A percentile compares a stretch with the other conserved stretches of the same genome.
Evolutionary conservation across 2,888 invertebrate genomes (phyloP).

Genomic region (Protonemura montana): DNA sequence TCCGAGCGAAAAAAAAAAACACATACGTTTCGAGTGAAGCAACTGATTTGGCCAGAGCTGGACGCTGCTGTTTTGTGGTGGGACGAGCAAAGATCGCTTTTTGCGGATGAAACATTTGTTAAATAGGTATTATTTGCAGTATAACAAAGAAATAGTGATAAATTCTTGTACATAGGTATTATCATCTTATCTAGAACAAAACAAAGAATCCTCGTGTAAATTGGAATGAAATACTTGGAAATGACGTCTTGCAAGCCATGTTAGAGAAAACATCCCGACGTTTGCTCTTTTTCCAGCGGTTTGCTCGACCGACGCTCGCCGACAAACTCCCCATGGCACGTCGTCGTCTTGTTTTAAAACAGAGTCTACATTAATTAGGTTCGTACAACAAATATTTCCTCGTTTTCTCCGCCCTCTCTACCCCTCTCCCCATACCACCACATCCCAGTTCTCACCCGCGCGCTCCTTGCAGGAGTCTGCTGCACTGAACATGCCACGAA

Average conservation of each 20-base stretch:
- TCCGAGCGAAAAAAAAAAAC: neutral
- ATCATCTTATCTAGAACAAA: too few relatives aligned
- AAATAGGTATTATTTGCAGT: neutral
- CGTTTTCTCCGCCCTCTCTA: neutral
- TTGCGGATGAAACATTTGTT: neutral
- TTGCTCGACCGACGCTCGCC: neutral
- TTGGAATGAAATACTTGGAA: neutral
- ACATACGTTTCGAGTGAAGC: neutral
- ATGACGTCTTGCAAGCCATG: neutral
- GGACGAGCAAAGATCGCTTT: neutral
- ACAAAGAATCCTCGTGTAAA: neutral
- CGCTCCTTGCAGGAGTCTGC: too few relatives aligned
- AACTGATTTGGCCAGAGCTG: neutral
- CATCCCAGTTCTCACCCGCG: too few relatives aligned
- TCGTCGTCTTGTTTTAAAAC: neutral
- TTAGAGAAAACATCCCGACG: neutral
- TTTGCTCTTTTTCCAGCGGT: neutral
- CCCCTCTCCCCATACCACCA: too few relatives aligned
- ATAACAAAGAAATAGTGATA: neutral
- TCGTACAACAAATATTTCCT: neutral
- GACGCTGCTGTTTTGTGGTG: neutral
- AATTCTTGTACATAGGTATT: too few relatives aligned
- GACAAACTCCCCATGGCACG: too few relatives aligned
- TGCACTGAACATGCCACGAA: too few relatives aligned
- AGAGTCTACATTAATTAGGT: neutral